phyloP scores from a whole-genome alignment of 2,888 invertebrate genomes.

The Standfussiana lucernea region DNA sequence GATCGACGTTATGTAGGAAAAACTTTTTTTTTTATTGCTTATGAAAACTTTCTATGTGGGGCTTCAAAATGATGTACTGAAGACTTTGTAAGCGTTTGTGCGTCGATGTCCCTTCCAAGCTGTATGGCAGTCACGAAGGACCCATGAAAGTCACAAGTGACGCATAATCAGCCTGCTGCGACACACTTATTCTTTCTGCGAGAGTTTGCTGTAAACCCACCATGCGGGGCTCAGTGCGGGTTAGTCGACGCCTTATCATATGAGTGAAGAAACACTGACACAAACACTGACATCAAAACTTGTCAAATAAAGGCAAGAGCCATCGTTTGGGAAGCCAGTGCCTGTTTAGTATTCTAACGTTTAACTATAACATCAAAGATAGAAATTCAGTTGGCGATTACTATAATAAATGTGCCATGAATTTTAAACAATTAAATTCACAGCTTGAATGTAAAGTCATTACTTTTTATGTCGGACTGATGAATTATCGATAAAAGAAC shows the following conservation, averaged over 20 bases:
- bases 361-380: conserved; percentile 36
- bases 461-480: neutral
- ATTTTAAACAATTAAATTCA: conserved; percentile 31
- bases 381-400: conserved; percentile 33
- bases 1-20: no score
- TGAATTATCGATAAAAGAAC: conserved; percentile 12
- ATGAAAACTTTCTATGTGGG: no score
- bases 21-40: no score
- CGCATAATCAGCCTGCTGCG: neutral
- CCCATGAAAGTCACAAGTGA: neutral
- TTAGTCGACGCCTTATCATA: neutral
- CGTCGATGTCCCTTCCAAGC: neutral
- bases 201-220: neutral
- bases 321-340: neutral
- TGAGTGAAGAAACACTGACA: neutral
- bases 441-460: conserved; percentile 30
- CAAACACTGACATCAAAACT: conserved; percentile 21
- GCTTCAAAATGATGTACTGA: neutral
- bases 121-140: neutral
- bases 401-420: conserved; percentile 27
- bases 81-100: neutral
- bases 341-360: conserved; percentile 42
- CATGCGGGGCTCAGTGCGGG: neutral
- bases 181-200: neutral
- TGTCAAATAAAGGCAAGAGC: conserved; percentile 5